Base-by-base conservation (phyloP, 2,888 invertebrate species). In the Nymphalis polychloros region DNA sequence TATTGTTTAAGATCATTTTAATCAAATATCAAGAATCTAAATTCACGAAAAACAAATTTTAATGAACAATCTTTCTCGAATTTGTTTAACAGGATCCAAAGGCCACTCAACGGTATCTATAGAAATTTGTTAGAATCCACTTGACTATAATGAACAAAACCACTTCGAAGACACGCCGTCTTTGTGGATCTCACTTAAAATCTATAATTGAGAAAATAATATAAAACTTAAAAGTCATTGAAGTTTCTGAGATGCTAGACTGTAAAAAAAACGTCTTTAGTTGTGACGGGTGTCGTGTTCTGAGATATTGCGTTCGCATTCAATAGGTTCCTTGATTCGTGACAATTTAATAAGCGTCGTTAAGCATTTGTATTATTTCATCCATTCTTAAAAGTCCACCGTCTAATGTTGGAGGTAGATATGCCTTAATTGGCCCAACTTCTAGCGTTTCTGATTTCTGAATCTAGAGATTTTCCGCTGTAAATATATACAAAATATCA, bases 61-160 rank as follows among this genome's bases (percentile, higher is more conserved):
- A 64, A 41, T 41, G 41, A 41, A 59, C n/a, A 59, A 59, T 49
- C 20, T 59, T 59, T 23, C 49, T 49, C 57, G 13, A 49, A 64
- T 64, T 59, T 31, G 23, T 59, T 64, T 59, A 64, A 64, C 48
- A 64, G 20, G 35, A 16, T 59, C 35, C 41, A 41, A 60, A 47
- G n/a, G 41, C 53, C 66, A 48, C 35, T 53, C 47, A 47, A 27
- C 31, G 47, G 62, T 55, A 23, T 55, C 48, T 62, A 61, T 67
- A 67, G 35, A 49, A 62, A 67, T 55, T 62, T 55, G 48, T 55
- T 13, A 41, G 47, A 20, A 52, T 19, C 41, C 41, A 61, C 16
- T 52, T n/a, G 16, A 50, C 31, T 61, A 67, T 67, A 67, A 67
- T 67, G 61, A 61, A 67, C 31, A 35, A 52, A 59, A 47, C 41